Conservation (phyloP, 2,797 vertebrate species). For the Cygnus olor region DNA sequence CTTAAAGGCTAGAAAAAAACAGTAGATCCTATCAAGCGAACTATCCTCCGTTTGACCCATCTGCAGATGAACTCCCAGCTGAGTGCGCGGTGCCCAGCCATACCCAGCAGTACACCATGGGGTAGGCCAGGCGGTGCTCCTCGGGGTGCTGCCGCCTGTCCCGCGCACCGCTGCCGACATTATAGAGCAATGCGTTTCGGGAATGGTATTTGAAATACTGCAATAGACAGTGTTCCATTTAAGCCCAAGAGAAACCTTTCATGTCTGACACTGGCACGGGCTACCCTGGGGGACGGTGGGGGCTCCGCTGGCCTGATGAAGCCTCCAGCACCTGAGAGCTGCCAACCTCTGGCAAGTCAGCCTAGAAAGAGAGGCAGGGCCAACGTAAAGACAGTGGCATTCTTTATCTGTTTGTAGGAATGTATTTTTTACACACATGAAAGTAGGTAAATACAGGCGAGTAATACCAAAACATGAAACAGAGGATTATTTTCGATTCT, state of each 20-base stretch:
- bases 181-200: neutral
- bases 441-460: neutral
- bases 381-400: neutral
- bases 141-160: neutral
- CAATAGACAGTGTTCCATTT: neutral
- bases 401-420: neutral
- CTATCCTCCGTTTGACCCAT: neutral
- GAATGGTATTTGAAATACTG: neutral
- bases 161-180: neutral
- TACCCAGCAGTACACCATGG: neutral
- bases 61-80: neutral
- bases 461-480: neutral
- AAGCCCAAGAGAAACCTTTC: neutral
- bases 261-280: accelerated
- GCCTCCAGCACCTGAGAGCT: too few relatives aligned
- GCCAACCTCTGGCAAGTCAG: neutral
- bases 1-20: neutral
- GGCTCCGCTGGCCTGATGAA: too few relatives aligned
- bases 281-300: too few relatives aligned
- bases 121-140: neutral
- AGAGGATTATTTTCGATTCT: neutral
- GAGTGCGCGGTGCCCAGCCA: neutral
- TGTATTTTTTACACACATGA: neutral
- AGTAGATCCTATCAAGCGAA: neutral
- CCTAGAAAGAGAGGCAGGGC: neutral